A percentile compares a stretch with the other conserved stretches of the same genome.
Conservation (phyloP, 2,888 invertebrate species). For the Calameuta pallipes region DNA sequence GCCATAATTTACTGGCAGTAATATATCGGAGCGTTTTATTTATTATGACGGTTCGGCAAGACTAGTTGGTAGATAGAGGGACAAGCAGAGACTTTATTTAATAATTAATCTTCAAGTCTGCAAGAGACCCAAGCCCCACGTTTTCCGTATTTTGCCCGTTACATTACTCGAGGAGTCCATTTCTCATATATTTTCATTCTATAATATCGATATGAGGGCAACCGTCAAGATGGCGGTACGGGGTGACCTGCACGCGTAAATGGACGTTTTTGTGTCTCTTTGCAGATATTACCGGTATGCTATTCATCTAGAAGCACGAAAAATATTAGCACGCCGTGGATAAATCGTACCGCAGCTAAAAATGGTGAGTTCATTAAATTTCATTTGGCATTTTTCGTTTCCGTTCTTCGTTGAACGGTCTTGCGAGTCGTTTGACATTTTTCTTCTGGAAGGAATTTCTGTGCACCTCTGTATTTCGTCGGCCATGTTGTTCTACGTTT, state of each 20-base stretch:
- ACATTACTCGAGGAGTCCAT: background rate
- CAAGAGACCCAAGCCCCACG: background rate
- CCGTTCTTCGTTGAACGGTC: background rate
- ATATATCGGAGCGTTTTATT: background rate
- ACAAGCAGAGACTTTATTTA: background rate
- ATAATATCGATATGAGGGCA: background rate
- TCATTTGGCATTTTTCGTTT: background rate
- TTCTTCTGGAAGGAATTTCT: background rate
- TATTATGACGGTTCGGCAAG: background rate
- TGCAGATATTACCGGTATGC: constrained; percentile 12
- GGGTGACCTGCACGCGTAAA: background rate
- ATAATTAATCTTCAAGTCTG: background rate
- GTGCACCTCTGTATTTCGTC: background rate
- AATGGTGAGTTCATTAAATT: constrained; percentile 13
- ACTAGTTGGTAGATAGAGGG: background rate
- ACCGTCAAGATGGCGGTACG: background rate
- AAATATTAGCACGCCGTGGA: constrained; percentile 7
- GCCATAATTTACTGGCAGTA: background rate
- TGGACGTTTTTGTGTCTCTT: constrained; percentile 11
- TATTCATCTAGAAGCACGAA: constrained; percentile 5
- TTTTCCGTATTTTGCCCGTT: background rate
- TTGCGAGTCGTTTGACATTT: background rate
- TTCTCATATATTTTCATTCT: background rate
- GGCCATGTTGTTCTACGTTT: background rate
- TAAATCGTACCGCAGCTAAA: constrained; percentile 12